A percentile compares a stretch with the other conserved stretches of the same genome.
These are phyloP conservation scores for Osedax fenrisi DNA, from an alignment of 2,888 invertebrate species.

Conservation along the genomic window DNA sequence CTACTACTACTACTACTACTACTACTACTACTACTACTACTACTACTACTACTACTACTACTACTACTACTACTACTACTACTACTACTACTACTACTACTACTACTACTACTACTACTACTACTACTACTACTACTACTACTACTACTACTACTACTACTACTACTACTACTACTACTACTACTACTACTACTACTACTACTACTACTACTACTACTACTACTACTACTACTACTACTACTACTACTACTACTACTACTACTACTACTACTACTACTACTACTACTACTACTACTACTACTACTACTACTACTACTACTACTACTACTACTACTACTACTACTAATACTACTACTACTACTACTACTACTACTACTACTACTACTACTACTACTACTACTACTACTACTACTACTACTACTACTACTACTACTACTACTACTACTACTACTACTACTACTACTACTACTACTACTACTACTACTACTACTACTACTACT, in stretches of 20 bases:
- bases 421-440: not conserved
- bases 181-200: not conserved
- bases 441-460: not conserved
- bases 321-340: not conserved
- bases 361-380: not conserved
- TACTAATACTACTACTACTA: no score
- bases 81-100: constrained; percentile 7
- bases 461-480: not conserved
- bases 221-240: not conserved
- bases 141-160: not conserved
- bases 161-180: not conserved
- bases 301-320: not conserved
- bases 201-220: not conserved
- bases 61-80: constrained; percentile 5
- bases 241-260: not conserved
- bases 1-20: constrained; percentile 5
- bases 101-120: constrained; percentile 4
- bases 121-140: not conserved
- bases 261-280: not conserved
- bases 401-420: not conserved
- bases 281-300: not conserved
- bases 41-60: constrained; percentile 3
- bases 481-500: constrained; percentile 2
- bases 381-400: not conserved
- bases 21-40: not conserved